These are phyloP conservation scores for Nomada hirtipes DNA, from an alignment of 2,888 invertebrate species.

Conservation along the genomic window DNA sequence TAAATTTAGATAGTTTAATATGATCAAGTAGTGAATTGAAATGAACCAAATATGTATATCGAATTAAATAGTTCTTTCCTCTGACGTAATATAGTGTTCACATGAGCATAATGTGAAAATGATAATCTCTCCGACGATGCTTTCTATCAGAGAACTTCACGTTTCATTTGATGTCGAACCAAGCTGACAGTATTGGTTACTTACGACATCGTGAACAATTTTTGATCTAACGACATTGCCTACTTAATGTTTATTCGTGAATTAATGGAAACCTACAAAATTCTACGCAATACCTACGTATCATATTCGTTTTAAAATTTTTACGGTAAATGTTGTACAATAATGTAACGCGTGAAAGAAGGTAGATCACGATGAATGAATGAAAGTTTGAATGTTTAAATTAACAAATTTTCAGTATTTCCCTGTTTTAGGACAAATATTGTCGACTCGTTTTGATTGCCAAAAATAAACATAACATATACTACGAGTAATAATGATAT, in stretches of 20 bases:
- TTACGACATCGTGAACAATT: slow-evolving; percentile 40
- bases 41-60: slow-evolving; percentile 14
- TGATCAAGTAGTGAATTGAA: slow-evolving; percentile 11
- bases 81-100: slow-evolving; percentile 15
- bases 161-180: slow-evolving; percentile 50
- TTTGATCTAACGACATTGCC: slow-evolving; percentile 60
- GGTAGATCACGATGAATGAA: slow-evolving; percentile 7
- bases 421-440: slow-evolving; percentile 13
- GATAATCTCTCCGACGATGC: slow-evolving; percentile 44
- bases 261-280: slow-evolving; percentile 30
- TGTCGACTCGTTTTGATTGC: slow-evolving; percentile 32
- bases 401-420: slow-evolving; percentile 54
- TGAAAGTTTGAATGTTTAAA: slow-evolving; percentile 32
- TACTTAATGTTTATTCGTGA: slow-evolving; percentile 57
- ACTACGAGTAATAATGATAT: slow-evolving; percentile 16
- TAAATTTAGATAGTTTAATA: slow-evolving; percentile 10
- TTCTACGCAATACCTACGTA: slow-evolving; percentile 2
- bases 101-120: slow-evolving; percentile 31
- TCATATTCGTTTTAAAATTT: slow-evolving; percentile 27
- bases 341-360: slow-evolving; percentile 24
- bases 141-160: slow-evolving; percentile 25
- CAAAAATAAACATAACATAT: slow-evolving; percentile 25
- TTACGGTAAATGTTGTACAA: slow-evolving; percentile 30
- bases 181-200: slow-evolving; percentile 54
- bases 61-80: slow-evolving; percentile 3